Conservation (phyloP, 2,888 invertebrate species). For the Mythimna albipuncta region DNA sequence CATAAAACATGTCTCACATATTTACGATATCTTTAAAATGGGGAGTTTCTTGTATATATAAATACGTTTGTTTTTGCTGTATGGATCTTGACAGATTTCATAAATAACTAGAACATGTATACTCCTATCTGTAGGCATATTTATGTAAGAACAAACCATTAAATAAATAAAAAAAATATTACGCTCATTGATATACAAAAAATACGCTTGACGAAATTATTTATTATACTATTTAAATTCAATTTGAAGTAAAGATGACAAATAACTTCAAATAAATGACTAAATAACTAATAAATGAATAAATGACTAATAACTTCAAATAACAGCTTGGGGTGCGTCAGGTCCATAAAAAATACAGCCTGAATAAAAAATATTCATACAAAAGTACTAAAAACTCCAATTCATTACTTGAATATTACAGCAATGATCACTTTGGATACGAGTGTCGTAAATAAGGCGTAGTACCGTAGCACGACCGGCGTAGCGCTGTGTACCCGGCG, state of each 20-base stretch:
- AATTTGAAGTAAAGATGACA: too few species aligned
- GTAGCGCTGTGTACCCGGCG: constrained; percentile 61
- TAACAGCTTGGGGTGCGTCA: background rate
- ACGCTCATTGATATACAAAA: too few species aligned
- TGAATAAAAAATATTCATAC: constrained; percentile 21
- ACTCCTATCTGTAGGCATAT: too few species aligned
- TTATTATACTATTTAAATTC: too few species aligned
- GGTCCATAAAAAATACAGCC: constrained; percentile 16
- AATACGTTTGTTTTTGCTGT: background rate
- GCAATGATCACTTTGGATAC: constrained; percentile 63
- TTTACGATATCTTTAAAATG: constrained; percentile 15
- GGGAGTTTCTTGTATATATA: background rate
- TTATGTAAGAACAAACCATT: too few species aligned
- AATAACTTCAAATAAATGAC: too few species aligned
- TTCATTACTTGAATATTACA: constrained; percentile 57
- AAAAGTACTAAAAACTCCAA: constrained; percentile 46
- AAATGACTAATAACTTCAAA: too few species aligned
- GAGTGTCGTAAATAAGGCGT: constrained; percentile 63
- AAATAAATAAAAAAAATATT: too few species aligned
- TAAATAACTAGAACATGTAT: too few species aligned
- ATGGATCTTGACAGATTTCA: background rate
- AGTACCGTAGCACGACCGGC: constrained; percentile 51
- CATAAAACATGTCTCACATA: constrained; percentile 44
- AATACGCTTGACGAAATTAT: too few species aligned
- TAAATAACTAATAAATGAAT: too few species aligned